Evolutionary conservation across 1,140 invertebrate genomes (phyloP), one percentile per base, ranked within the genome.

Genomic region (Campoletis sonorensis): DNA sequence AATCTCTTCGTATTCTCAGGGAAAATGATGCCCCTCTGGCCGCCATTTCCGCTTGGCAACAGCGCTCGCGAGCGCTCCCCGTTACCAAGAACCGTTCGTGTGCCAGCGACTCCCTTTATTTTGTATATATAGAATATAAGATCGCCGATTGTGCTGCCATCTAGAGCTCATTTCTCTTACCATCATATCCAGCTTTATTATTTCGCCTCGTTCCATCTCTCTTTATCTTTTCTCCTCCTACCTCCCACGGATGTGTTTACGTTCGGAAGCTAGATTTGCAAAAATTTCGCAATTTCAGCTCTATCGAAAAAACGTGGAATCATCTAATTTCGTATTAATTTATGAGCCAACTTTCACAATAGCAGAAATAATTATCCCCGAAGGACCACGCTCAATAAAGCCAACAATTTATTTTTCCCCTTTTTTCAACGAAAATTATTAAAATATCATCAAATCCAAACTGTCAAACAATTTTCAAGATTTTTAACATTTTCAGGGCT

Each of bases 21-120:
- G 61, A 67, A 67, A 67, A 67, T 67, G 54, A 45, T 45, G 21
- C 61, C 61, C 61, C 23, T 67, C 26, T 27, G 61, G 40, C 49
- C 84, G 84, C 79, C 82, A 83, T 87, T 87, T 88, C 87, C 86
- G 87, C 87, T 88, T 88, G 86, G 87, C 87, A 88, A 88, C 87
- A 87, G 83, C 84, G 87, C 86, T 81, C 79, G 82, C 79, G 85
- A 81, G 80, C 23, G 82, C 78, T 80, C 77, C 13, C 21, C 82
- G 85, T 86, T 72, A 27, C 61, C 13, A 13, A 23, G 23, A 67
- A 67, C 61, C 61, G 61, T 27, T 67, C 23, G 61, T 67, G 23
- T 67, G 18, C 18, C 54, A 58, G 54, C 21, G 54, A 58, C 18
- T n/a, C 18, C 54, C 40, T 45, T 45, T 45, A 45, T 45, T 58